Evolutionary conservation across 2,113 vertebrate genomes (phyloP), one percentile per base, ranked within the genome.

Genomic region (Jacana jacana): DNA sequence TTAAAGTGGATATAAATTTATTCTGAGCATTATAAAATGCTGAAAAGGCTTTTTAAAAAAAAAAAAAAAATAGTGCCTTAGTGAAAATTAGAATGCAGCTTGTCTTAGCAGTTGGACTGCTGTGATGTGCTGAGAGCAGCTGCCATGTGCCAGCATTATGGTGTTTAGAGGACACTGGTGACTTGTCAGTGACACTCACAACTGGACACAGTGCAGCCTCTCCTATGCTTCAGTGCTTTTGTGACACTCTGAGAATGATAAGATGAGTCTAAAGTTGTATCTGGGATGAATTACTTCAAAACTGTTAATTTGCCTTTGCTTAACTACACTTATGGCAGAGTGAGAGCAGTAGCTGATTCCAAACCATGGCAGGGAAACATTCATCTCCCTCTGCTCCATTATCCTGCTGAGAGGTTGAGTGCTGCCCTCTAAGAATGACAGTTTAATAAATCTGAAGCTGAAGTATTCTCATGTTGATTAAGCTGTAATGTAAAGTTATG

Each of bases 371-470:
- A 84, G 48, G 33, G 61, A 71, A 69, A 54, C 69, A 87, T 96
- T 95, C n/a, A 76, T 96, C 75, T 96, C 73, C 55, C n/a, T 94
- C 81, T 2, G 5, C 48, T 91, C 57, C 30, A 15, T 90, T 92
- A 72, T 60, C 55, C 81, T 72, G 28, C 73, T 90, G 88, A 81
- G 86, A 6, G 6, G 31, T 64, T 81, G 88, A 96, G 69, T 77
- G 79, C 81, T 87, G 79, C 52, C 76, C 55, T 97, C 82, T n/a
- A 61, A 91, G 90, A 76, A 81, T 94, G 92, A 92, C 55, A 72
- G 69, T 91, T 94, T 88, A 92, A 91, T 96, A 95, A 93, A 95
- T 88, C 82, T 90, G 70, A 88, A 88, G n/a, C 64, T 87, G 92
- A 96, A 83, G 73, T 85, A 85, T 83, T 92, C 63, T 89, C 33